phyloP scores from a whole-genome alignment of 2,113 vertebrate genomes.

The Ginglymostoma cirratum region DNA sequence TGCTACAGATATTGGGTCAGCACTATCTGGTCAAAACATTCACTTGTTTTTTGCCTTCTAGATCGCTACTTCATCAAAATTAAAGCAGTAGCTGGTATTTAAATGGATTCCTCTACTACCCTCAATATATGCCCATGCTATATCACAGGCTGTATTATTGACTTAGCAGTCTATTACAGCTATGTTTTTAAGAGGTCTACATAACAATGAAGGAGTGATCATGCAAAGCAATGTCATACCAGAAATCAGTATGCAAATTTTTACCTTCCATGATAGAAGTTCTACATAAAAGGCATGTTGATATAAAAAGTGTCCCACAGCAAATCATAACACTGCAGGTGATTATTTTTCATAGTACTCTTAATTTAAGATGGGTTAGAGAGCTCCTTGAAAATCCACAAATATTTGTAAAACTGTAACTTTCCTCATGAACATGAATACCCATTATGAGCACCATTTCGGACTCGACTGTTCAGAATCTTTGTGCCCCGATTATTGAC shows the following conservation, averaged over 20 bases:
- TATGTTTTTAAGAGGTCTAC: background rate
- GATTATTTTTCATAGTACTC: background rate
- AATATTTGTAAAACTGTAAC: background rate
- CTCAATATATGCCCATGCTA: background rate
- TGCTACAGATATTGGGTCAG: background rate
- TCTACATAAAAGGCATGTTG: background rate
- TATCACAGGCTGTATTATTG: background rate
- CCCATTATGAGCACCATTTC: background rate
- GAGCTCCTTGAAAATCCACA: background rate
- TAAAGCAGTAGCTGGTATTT: background rate
- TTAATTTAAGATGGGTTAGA: background rate
- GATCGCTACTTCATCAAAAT: background rate
- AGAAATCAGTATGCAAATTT: background rate
- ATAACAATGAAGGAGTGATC: background rate
- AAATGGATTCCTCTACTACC: background rate
- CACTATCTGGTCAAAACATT: background rate
- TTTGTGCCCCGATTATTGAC: background rate
- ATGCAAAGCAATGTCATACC: background rate
- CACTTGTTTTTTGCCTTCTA: background rate
- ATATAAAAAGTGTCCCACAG: background rate
- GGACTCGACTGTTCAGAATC: background rate
- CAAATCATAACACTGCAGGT: background rate
- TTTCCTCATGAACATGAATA: background rate
- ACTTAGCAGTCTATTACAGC: background rate
- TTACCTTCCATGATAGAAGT: background rate